These are phyloP conservation scores for Morus bassanus DNA, from an alignment of 2,797 vertebrate genomes.

Conservation along the genomic window DNA sequence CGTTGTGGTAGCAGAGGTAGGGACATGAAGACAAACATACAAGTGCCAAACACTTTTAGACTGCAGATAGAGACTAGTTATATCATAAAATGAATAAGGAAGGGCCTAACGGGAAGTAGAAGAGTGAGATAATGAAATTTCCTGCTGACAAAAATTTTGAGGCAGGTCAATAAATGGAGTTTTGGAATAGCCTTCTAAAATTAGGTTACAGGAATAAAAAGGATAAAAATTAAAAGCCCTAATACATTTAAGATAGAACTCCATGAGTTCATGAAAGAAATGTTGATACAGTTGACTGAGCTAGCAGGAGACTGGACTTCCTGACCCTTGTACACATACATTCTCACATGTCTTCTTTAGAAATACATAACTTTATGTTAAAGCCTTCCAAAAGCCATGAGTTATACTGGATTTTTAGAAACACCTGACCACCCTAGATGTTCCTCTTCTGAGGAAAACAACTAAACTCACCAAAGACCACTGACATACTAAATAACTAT, in stretches of 20 bases:
- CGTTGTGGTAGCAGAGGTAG: background rate
- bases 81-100: background rate
- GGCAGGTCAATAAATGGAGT: background rate
- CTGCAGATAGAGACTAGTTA: background rate
- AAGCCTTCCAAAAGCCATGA: background rate
- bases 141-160: background rate
- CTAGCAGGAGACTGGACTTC: background rate
- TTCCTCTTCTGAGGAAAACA: background rate
- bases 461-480: background rate
- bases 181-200: background rate
- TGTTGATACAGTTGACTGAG: background rate
- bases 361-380: background rate
- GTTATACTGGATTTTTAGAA: background rate
- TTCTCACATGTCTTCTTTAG: background rate
- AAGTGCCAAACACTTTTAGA: background rate
- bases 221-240: background rate
- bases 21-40: background rate
- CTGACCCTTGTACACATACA: background rate
- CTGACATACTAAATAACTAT: background rate
- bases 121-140: background rate
- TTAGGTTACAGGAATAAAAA: background rate
- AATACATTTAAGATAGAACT: background rate
- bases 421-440: background rate
- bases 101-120: background rate
- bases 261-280: background rate